Evolutionary conservation across 2,113 vertebrate species (phyloP), one percentile per base, ranked within the genome.

Genomic region (Circaetus cinerascens): DNA sequence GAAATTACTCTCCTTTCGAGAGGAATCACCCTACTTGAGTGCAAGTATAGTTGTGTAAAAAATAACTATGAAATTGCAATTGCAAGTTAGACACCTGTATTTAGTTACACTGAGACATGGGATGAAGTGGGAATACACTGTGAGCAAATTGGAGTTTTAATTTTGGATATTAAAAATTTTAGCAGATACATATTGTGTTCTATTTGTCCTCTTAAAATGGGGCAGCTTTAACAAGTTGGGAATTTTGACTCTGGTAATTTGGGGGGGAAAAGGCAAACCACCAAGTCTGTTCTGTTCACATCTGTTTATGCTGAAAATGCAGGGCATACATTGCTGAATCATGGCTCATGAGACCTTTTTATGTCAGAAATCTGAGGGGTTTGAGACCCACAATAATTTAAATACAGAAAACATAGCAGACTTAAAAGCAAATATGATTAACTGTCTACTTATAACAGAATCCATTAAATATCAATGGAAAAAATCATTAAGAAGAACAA

Each of bases 211-310:
- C 41, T 68, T 92, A 72, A 79, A 74, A 51, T 32, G 4, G 5
- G 30, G 5, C 23, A 68, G 34, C 26, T 77, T 90, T 72, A 32
- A 41, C 13, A 46, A 26, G 7, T 26, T 50, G 1, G 8, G 17
- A 56, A 32, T 81, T 71, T 86, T 56, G 5, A 62, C 53, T 74
- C 5, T 68, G 32, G 4, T 63, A 30, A 14, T 63, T 15, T 46
- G 2, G 0, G 9, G 26, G 15, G 2, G 0, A 4, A 53, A 62
- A 16, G 38, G 36, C 19, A n/a, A 21, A 38, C 29, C 8, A 19
- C 16, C 0, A 34, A 29, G 1, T 23, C 45, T 64, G 0, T 40
- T 87, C 32, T 62, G 7, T 72, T 74, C 3, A 1, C 10, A 2
- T 57, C 7, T 56, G 4, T 93, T 84, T 89, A 38, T 90, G 30